phyloP scores from a whole-genome alignment of 2,113 vertebrate species.

The Equus quagga region DNA sequence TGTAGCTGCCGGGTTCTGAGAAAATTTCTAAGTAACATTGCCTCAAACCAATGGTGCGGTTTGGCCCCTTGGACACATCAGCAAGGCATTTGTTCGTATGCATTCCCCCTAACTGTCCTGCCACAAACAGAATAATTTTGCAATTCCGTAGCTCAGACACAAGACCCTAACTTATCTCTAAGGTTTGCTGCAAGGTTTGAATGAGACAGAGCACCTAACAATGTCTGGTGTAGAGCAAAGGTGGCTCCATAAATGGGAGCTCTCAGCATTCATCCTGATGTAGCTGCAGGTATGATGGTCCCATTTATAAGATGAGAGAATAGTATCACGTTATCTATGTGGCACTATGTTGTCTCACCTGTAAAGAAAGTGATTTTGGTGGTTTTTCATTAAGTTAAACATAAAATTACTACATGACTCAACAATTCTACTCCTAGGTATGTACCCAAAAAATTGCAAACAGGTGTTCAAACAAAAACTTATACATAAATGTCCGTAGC shows the following conservation, averaged over 20 bases:
- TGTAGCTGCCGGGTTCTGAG: background rate
- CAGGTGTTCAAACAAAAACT: background rate
- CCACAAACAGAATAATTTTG: background rate
- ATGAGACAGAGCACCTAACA: background rate
- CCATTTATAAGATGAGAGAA: background rate
- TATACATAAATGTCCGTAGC: background rate
- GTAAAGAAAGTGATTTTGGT: background rate
- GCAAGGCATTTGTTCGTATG: background rate
- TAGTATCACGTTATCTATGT: background rate
- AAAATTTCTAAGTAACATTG: background rate
- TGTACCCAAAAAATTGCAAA: background rate
- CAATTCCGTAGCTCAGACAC: background rate
- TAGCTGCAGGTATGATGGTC: background rate
- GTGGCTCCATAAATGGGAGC: background rate
- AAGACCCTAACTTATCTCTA: background rate
- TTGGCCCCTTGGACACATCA: background rate
- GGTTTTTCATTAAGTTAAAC: background rate
- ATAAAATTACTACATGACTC: background rate
- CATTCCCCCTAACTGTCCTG: background rate
- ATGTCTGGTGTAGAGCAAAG: background rate
- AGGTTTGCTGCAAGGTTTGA: background rate
- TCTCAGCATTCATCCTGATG: background rate
- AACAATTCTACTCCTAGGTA: background rate
- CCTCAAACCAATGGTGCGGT: background rate
- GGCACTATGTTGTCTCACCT: background rate